Conservation (phyloP, 2,113 vertebrate species). For the Chinchilla lanigera region DNA sequence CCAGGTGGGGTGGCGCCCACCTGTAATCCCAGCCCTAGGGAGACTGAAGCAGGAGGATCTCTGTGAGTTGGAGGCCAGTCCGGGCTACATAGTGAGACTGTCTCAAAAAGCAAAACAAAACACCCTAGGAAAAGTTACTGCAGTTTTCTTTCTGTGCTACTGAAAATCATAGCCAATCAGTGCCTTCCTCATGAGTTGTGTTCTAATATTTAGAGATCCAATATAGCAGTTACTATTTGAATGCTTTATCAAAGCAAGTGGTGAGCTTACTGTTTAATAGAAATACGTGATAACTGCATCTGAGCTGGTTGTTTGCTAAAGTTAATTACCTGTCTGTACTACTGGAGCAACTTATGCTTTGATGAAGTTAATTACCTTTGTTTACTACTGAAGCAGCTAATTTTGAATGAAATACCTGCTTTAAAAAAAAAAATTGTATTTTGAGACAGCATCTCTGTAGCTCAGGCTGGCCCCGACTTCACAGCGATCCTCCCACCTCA, state of each 20-base stretch:
- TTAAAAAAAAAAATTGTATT: neutral
- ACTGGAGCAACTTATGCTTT: neutral
- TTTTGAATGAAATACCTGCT: neutral
- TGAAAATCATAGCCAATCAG: neutral
- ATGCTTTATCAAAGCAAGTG: neutral
- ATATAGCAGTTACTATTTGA: neutral
- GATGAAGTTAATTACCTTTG: conserved; percentile 1
- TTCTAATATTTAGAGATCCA: neutral
- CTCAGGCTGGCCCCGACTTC: neutral
- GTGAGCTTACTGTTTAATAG: neutral
- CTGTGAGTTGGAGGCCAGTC: neutral
- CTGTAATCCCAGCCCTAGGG: neutral
- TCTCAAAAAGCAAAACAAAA: neutral
- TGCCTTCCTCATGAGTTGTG: neutral
- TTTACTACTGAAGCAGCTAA: neutral
- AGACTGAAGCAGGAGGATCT: neutral
- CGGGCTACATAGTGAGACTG: neutral
- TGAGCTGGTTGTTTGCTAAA: conserved; percentile 24
- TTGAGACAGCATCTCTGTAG: neutral
- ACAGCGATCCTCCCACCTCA: neutral
- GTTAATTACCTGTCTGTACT: neutral
- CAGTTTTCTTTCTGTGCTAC: neutral
- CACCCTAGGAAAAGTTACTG: neutral
- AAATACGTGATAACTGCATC: neutral
- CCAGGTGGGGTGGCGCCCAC: neutral